Conservation (phyloP, 2,113 vertebrate species). For the Mastomys coucha region DNA sequence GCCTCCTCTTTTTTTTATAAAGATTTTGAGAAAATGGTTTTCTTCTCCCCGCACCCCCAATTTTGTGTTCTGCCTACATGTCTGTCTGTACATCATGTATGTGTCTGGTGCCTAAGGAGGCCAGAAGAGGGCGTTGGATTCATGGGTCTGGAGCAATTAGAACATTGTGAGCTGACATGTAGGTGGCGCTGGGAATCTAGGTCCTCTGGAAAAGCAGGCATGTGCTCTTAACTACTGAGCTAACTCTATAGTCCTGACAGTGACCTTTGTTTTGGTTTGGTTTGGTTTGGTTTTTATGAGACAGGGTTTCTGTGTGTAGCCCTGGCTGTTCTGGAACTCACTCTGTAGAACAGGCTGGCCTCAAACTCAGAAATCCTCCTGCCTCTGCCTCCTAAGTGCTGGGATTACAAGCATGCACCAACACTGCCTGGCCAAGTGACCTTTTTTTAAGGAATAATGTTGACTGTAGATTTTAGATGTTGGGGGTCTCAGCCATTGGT, state of each 20-base stretch:
- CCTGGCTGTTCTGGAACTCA: no score
- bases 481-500: not conserved
- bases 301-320: no score
- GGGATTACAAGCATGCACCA: no score
- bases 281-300: no score
- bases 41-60: no score
- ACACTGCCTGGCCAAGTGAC: not conserved
- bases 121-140: not conserved
- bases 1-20: not conserved
- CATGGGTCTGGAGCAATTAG: not conserved
- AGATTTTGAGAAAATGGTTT: not conserved
- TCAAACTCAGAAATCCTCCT: no score
- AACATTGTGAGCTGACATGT: not conserved
- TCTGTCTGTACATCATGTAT: not conserved
- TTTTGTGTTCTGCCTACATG: not conserved
- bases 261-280: slow-evolving; percentile 19
- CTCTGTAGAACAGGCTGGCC: no score
- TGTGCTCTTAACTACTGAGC: not conserved
- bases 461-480: slow-evolving; percentile 22
- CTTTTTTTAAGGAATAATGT: slow-evolving; percentile 32
- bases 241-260: not conserved
- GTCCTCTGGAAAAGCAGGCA: not conserved
- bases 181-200: not conserved
- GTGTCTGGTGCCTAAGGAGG: not conserved
- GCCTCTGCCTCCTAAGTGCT: no score